Conservation (phyloP, 2,888 invertebrate genomes). For the Tipula confusa region DNA sequence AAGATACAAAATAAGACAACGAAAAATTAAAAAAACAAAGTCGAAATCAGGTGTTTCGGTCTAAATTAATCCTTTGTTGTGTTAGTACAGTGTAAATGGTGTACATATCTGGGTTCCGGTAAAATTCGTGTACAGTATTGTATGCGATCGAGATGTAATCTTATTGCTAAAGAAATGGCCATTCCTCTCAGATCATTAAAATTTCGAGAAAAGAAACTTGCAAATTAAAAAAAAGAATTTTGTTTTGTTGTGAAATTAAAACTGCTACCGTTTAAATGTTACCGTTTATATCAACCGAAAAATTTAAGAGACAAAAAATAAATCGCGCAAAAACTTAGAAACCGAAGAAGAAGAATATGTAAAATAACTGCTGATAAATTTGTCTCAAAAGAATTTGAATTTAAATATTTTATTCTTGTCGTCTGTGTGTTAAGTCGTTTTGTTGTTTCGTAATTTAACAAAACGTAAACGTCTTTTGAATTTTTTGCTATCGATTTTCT, state of each 20-base stretch:
- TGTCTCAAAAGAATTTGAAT: neutral
- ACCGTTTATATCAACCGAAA: neutral
- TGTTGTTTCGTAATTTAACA: neutral
- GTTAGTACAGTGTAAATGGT: too few relatives aligned
- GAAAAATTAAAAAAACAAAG: neutral
- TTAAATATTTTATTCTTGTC: neutral
- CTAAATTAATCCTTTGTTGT: neutral
- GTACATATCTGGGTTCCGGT: too few relatives aligned
- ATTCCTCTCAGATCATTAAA: neutral
- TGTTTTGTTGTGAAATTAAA: too few relatives aligned
- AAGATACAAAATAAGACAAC: neutral
- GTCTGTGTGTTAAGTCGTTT: neutral
- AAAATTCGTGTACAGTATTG: too few relatives aligned
- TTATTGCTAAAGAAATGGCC: neutral
- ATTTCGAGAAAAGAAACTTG: neutral
- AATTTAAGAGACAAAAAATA: neutral
- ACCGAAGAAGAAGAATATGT: neutral
- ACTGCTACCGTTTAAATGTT: slow-evolving; percentile 20
- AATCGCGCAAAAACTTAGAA: neutral
- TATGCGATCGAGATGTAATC: neutral
- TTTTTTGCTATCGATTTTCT: neutral
- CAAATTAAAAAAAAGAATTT: neutral
- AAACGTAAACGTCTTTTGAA: neutral
- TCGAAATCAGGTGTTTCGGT: neutral
- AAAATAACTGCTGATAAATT: neutral